A percentile compares a stretch with the other conserved stretches of the same genome.
These are phyloP conservation scores for Crenuchus spilurus DNA, from an alignment of 2,797 vertebrate genomes.

Conservation along the genomic window DNA sequence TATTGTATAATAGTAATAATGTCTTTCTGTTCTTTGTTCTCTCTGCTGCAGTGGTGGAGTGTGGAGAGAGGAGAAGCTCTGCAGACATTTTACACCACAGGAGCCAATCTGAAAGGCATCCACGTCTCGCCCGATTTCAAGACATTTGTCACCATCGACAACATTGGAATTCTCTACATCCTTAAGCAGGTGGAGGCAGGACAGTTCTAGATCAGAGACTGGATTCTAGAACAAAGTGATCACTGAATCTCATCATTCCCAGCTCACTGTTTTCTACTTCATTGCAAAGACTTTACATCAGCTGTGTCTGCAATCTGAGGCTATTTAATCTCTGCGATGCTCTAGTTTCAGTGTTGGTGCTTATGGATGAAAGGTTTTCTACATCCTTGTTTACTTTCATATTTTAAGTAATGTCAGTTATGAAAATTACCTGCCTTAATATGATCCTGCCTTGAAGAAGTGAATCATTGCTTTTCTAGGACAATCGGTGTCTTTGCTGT, in stretches of 20 bases:
- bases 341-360: not conserved
- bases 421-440: conserved; percentile 12
- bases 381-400: not conserved
- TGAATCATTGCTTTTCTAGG: conserved; percentile 32
- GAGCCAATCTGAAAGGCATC: conserved; percentile 88
- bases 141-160: conserved; percentile 92
- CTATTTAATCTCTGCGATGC: not conserved
- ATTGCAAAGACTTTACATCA: conserved; percentile 1
- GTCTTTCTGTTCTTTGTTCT: not conserved
- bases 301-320: not conserved
- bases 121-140: conserved; percentile 87
- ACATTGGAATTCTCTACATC: conserved; percentile 92
- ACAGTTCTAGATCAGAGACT: not conserved
- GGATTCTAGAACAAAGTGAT: not conserved
- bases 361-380: not conserved
- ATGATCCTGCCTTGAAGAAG: not conserved
- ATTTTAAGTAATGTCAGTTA: not conserved
- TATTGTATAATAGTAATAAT: no score
- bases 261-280: not conserved
- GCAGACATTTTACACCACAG: conserved; percentile 93
- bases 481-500: conserved; percentile 31
- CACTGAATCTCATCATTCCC: not conserved
- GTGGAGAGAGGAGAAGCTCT: conserved; percentile 83
- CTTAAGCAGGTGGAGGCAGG: conserved; percentile 81
- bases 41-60: conserved; percentile 79